phyloP scores from a whole-genome alignment of 2,797 vertebrate genomes.

The Melopsittacus undulatus region DNA sequence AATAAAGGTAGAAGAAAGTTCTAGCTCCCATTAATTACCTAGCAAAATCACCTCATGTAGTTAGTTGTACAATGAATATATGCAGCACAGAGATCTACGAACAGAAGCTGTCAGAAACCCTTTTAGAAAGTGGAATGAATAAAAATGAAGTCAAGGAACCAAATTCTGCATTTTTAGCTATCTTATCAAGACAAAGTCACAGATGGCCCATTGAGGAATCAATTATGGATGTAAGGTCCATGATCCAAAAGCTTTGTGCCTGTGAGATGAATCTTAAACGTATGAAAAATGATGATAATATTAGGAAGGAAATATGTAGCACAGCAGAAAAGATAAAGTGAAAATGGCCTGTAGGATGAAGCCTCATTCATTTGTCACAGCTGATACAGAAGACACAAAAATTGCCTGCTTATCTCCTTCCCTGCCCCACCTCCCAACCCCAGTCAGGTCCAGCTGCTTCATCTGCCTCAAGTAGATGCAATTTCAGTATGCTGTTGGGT shows the following conservation, averaged over 20 bases:
- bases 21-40: background rate
- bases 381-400: background rate
- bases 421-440: background rate
- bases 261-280: constrained; percentile 25
- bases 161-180: background rate
- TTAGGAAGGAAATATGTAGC: background rate
- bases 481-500: background rate
- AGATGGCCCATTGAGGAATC: constrained; percentile 9
- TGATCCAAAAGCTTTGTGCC: constrained; percentile 24
- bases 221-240: constrained; percentile 40
- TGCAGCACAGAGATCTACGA: background rate
- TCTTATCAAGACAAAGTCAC: constrained; percentile 7
- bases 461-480: background rate
- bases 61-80: background rate
- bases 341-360: background rate
- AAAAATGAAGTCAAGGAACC: constrained; percentile 1
- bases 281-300: constrained; percentile 4
- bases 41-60: background rate
- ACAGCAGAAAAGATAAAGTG: constrained; percentile 1
- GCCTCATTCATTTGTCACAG: background rate
- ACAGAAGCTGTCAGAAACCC: background rate
- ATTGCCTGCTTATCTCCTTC: background rate
- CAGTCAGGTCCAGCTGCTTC: background rate
- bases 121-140: background rate
- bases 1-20: background rate